These are phyloP conservation scores for Thinocorus orbignyianus DNA, from an alignment of 2,113 vertebrate species.

Conservation along the genomic window DNA sequence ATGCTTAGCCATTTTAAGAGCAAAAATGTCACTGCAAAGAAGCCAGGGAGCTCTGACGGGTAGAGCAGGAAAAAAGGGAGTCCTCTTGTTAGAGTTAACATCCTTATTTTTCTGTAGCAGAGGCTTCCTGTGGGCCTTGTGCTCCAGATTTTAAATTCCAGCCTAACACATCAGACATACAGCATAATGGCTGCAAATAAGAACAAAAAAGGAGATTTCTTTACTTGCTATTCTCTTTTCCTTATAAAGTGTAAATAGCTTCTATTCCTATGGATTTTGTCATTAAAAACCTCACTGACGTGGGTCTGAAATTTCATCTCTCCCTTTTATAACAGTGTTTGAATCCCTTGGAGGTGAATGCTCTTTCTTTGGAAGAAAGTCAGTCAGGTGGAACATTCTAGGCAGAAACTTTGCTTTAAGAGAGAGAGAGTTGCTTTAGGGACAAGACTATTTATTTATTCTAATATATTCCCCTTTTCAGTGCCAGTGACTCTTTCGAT, in stretches of 20 bases:
- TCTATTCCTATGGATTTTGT: not conserved
- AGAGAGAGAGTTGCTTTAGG: not conserved
- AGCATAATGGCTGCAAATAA: not conserved
- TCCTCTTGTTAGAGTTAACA: not conserved
- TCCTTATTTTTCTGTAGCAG: not conserved
- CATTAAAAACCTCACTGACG: not conserved
- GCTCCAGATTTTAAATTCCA: not conserved
- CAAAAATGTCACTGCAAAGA: not conserved
- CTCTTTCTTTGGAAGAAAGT: not conserved
- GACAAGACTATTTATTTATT: constrained; percentile 31
- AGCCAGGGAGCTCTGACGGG: not conserved
- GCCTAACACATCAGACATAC: not conserved
- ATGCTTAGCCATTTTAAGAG: not conserved
- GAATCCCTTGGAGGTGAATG: not conserved
- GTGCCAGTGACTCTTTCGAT: not conserved
- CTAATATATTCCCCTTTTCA: constrained; percentile 30
- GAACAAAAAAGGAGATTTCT: not conserved
- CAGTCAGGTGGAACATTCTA: constrained; percentile 19
- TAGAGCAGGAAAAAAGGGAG: not conserved
- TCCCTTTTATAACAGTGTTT: not conserved
- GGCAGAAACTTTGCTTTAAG: not conserved
- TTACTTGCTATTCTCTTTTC: not conserved
- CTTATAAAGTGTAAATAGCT: not conserved
- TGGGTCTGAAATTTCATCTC: not conserved
- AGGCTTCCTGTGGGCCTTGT: not conserved